phyloP scores from a whole-genome alignment of 2,888 invertebrate genomes.

The Orchesella flavescens region DNA sequence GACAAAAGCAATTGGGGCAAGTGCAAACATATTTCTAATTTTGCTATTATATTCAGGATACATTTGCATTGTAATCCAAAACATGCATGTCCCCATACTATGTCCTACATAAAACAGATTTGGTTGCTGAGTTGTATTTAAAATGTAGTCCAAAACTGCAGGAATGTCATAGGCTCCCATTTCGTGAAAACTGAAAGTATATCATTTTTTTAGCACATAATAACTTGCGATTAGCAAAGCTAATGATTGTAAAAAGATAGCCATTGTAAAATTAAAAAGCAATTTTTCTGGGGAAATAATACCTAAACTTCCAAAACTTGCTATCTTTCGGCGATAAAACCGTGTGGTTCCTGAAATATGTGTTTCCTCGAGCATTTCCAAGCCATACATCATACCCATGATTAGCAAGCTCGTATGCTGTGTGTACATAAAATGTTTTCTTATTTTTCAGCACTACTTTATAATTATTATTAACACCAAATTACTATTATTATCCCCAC shows the following conservation, averaged over 20 bases:
- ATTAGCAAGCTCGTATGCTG: conserved; percentile 38
- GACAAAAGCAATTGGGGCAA: conserved; percentile 54
- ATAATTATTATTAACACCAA: background rate
- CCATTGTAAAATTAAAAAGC: no score
- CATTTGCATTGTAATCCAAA: conserved; percentile 35
- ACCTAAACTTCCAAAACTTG: conserved; percentile 75
- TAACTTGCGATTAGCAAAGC: no score
- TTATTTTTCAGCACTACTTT: background rate
- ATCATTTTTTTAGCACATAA: no score
- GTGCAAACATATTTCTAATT: conserved; percentile 51
- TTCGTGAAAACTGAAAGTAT: conserved; percentile 47
- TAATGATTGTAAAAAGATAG: no score
- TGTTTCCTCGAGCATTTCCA: conserved; percentile 79
- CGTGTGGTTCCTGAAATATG: conserved; percentile 76
- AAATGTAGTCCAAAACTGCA: conserved; percentile 51
- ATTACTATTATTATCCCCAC: background rate
- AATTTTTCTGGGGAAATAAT: conserved; percentile 18
- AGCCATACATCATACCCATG: conserved; percentile 77
- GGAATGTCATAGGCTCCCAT: conserved; percentile 56
- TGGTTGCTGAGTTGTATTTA: conserved; percentile 7
- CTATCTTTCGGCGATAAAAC: conserved; percentile 74
- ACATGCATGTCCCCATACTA: conserved; percentile 51
- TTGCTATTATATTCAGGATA: conserved; percentile 48
- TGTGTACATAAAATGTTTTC: conserved; percentile 31
- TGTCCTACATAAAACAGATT: conserved; percentile 52